Conservation (phyloP, 2,888 invertebrate genomes). For the Lepidonotus clava region DNA sequence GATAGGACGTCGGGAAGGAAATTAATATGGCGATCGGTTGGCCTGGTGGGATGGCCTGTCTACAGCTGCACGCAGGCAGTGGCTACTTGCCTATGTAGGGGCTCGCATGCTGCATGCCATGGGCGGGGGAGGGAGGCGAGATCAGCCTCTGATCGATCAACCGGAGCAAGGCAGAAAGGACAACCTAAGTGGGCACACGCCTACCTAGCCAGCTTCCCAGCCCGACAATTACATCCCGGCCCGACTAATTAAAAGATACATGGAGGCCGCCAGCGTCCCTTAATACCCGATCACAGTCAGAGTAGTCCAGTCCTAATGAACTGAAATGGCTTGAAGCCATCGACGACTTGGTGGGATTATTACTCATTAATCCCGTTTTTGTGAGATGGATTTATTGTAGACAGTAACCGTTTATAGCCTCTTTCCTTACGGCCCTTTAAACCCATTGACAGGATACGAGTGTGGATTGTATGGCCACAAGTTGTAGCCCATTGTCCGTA, state of each 20-base stretch:
- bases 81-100: neutral
- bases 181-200: constrained; percentile 32
- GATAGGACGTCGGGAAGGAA: constrained; percentile 23
- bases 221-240: neutral
- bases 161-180: neutral
- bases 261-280: neutral
- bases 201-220: neutral
- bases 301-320: neutral
- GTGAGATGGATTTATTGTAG: no score
- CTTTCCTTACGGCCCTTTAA: no score
- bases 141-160: constrained; percentile 18
- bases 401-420: no score
- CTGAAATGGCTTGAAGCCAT: neutral
- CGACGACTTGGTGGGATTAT: neutral
- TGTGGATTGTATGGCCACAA: neutral
- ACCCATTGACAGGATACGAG: no score
- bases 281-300: neutral
- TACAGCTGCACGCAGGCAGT: neutral
- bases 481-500: neutral
- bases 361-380: neutral
- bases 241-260: neutral
- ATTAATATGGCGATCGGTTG: constrained; percentile 7
- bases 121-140: neutral
- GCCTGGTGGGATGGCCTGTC: neutral
- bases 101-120: constrained; percentile 13